phyloP scores from a whole-genome alignment of 1,140 invertebrate species.

The Cyclargus thomasi region DNA sequence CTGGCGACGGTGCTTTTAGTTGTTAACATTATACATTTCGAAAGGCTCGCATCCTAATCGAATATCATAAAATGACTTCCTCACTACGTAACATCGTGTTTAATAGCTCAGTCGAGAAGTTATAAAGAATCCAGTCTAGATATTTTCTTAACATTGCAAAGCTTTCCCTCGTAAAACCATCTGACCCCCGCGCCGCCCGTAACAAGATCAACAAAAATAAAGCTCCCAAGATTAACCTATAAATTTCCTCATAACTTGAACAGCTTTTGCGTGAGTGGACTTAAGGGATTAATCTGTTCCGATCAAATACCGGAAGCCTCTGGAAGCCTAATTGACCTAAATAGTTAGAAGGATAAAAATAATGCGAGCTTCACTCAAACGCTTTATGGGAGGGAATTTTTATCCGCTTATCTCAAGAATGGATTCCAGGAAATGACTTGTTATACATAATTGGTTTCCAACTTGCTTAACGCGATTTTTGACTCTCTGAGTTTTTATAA shows the following conservation, averaged over 20 bases:
- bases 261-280: conserved; percentile 2
- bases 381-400: neutral
- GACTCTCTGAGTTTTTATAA: too few species aligned
- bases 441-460: too few species aligned
- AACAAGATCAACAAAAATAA: neutral
- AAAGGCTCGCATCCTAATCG: too few species aligned
- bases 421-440: too few species aligned
- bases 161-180: neutral
- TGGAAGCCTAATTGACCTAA: neutral
- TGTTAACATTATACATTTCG: too few species aligned
- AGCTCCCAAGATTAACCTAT: conserved; percentile 1
- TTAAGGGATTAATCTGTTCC: neutral
- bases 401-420: neutral
- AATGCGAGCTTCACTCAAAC: neutral
- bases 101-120: too few species aligned
- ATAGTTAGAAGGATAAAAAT: neutral
- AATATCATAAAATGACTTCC: too few species aligned
- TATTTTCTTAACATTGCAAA: neutral
- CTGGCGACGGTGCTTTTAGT: too few species aligned
- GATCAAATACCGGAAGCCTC: neutral
- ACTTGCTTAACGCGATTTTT: too few species aligned
- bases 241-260: neutral
- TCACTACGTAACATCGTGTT: too few species aligned
- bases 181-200: neutral
- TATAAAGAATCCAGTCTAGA: neutral